Base-by-base conservation (phyloP, 2,797 vertebrate genomes). In the Chelmon rostratus region DNA sequence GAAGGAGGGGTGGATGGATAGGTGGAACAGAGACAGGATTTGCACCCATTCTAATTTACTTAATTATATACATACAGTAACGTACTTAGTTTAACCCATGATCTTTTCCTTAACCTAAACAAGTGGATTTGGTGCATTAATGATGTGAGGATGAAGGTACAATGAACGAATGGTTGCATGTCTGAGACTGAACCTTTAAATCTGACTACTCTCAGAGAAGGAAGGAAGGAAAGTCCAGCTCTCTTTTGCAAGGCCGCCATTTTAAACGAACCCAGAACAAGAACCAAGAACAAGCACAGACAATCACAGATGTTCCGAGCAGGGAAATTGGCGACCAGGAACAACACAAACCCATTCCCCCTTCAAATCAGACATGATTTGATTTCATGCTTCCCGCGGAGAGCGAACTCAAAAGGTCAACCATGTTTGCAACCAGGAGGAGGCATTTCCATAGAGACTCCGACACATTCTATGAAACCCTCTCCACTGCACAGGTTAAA, bases 391-490 rank as follows among this genome's bases (percentile, higher is more conserved):
- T 85, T 81, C 71, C 56, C 37, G 33, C 59, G 28, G 57, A 73
- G 49, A 76, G 74, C 67, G 13, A 72, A 65, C 64, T 85, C 65
- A 40, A 86, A 92, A 92, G 89, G 90, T 91, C 88, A 89, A 42
- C 57, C 54, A 21, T 89, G 85, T 91, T 90, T 79, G 42, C 38
- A 62, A 75, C 72, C 58, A 50, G 71, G 46, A 37, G 25, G 54
- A 67, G 25, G 25, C 12, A 44, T 78, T 81, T 84, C 59, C 66
- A 78, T 71, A 8, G 59, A 63, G 33, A 72, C 46, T 23, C 58
- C 28, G 61, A 64, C 25, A 69, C 28, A 54, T 76, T 79, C 50
- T 68, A 5, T 38, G 25, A 68, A 78, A 76, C 52, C 53, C 38
- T 79, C 64, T 52, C 38, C 46, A 16, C 63, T 58, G 74, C 66